Evolutionary conservation across 2,888 invertebrate species (phyloP).

Genomic region (Spilarctia lutea): DNA sequence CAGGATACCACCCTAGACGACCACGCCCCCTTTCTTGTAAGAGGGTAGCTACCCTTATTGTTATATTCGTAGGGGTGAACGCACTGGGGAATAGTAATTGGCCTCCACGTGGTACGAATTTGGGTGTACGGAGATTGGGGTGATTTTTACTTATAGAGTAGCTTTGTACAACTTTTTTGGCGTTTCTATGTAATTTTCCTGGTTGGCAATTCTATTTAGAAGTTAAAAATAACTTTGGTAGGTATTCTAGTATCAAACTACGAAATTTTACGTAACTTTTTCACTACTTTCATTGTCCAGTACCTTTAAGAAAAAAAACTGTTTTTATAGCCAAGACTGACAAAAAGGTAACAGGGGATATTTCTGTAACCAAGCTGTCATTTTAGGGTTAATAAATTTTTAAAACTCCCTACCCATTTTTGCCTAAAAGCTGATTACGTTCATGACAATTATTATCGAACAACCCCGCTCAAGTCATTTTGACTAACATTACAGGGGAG

Average conservation of each 20-base stretch:
- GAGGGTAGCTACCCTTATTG: slow-evolving; percentile 58
- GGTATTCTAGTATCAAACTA: too few relatives aligned
- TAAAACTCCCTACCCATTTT: neutral
- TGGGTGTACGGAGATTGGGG: slow-evolving; percentile 54
- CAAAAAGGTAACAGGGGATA: neutral
- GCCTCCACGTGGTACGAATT: slow-evolving; percentile 63
- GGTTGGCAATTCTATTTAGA: neutral
- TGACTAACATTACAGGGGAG: neutral
- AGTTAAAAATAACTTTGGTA: too few relatives aligned
- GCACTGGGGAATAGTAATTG: slow-evolving; percentile 66
- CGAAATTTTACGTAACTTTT: too few relatives aligned
- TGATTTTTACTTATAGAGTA: slow-evolving; percentile 33
- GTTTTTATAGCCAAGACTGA: neutral
- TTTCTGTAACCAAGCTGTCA: too few relatives aligned
- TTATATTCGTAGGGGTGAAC: slow-evolving; percentile 60
- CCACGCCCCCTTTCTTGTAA: slow-evolving; percentile 76
- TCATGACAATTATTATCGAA: neutral
- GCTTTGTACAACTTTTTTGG: slow-evolving; percentile 13
- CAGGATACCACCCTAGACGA: slow-evolving; percentile 62
- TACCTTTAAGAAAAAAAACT: neutral
- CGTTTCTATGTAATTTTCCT: neutral
- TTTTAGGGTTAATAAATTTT: too few relatives aligned
- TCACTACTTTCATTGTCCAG: too few relatives aligned
- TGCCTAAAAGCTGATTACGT: neutral
- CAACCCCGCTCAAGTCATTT: neutral